A percentile compares a stretch with the other conserved stretches of the same genome.
phyloP scores from a whole-genome alignment of 1,140 invertebrate genomes.

The Gryllus bimaculatus region DNA sequence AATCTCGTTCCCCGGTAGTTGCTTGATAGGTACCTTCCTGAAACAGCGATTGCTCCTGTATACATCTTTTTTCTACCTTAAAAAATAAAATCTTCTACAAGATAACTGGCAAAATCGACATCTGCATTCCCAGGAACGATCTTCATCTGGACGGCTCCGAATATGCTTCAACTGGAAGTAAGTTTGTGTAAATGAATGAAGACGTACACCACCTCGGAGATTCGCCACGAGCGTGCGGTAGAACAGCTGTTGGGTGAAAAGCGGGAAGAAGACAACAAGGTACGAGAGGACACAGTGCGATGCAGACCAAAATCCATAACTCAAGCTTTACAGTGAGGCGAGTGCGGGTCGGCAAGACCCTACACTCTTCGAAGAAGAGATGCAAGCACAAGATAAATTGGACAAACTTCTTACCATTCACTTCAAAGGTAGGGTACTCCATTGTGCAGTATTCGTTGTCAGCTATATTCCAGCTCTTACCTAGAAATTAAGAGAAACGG shows the following conservation, averaged over 20 bases:
- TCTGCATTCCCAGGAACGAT: too few species aligned
- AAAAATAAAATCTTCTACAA: too few species aligned
- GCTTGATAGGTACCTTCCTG: too few species aligned
- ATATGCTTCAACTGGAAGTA: too few species aligned
- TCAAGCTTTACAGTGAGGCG: not conserved
- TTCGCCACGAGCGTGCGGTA: not conserved
- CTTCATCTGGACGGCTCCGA: too few species aligned
- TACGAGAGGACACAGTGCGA: not conserved
- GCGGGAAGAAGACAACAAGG: not conserved
- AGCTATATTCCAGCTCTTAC: conserved; percentile 4
- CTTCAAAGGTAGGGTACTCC: conserved; percentile 3
- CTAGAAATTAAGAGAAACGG: conserved; percentile 4
- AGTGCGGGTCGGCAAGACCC: not conserved
- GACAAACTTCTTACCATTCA: not conserved
- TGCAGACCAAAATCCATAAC: not conserved
- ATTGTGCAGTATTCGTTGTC: not conserved
- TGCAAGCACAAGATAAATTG: conserved; percentile 4
- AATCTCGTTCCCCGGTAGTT: too few species aligned
- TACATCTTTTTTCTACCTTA: too few species aligned
- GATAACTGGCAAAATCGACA: too few species aligned
- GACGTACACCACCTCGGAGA: too few species aligned
- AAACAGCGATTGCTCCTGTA: too few species aligned
- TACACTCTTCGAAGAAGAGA: not conserved
- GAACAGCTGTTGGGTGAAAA: not conserved
- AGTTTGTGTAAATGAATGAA: too few species aligned